phyloP scores from a whole-genome alignment of 2,113 vertebrate species.

The Psophia crepitans region DNA sequence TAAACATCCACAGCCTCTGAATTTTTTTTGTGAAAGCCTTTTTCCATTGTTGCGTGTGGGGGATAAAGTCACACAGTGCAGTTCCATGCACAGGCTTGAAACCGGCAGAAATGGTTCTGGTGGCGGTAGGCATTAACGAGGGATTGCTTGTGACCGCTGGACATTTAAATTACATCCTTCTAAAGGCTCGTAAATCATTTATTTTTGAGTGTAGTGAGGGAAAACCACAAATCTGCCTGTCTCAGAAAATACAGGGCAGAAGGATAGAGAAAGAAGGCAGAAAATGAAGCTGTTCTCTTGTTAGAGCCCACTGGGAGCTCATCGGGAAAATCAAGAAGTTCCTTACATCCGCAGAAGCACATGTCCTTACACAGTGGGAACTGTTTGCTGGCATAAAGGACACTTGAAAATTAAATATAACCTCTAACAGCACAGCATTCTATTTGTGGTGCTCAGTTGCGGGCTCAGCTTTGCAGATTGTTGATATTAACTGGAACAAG shows the following conservation, averaged over 20 bases:
- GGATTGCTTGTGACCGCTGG: neutral
- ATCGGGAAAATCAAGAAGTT: neutral
- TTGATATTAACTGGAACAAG: neutral
- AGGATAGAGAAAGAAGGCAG: neutral
- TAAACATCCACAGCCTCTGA: neutral
- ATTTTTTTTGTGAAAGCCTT: neutral
- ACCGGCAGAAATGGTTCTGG: neutral
- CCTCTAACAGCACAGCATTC: neutral
- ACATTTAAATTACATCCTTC: neutral
- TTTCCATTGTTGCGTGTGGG: neutral
- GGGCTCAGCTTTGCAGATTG: neutral
- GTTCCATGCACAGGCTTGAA: neutral
- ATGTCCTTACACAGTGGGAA: constrained; percentile 12
- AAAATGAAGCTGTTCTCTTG: neutral
- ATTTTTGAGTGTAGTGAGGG: neutral
- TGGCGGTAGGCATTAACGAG: neutral
- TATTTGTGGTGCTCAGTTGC: constrained; percentile 4
- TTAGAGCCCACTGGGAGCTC: constrained; percentile 25
- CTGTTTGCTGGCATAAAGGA: constrained; percentile 10
- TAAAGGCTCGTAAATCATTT: neutral
- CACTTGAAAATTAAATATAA: constrained; percentile 34
- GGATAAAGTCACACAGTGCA: neutral
- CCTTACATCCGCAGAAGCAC: neutral
- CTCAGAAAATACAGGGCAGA: neutral
- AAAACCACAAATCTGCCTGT: neutral